These are phyloP conservation scores for Chaetura pelagica DNA, from an alignment of 2,113 vertebrate species.

Conservation along the genomic window DNA sequence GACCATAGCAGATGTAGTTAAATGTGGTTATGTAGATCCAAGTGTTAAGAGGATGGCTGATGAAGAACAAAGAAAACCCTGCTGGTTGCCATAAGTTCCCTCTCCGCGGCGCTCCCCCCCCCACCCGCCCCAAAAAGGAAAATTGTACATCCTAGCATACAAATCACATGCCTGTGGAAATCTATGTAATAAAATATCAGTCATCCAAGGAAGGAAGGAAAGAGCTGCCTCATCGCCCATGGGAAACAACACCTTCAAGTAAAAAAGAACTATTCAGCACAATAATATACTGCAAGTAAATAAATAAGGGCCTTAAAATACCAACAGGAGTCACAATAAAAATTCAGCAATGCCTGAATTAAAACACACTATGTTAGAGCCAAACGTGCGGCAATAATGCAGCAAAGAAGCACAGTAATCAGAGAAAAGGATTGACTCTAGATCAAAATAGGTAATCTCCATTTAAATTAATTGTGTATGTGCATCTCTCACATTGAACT, in stretches of 20 bases:
- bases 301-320: not conserved
- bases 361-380: not conserved
- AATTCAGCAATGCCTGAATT: not conserved
- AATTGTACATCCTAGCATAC: not conserved
- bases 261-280: slow-evolving; percentile 53
- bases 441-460: not conserved
- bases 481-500: not conserved
- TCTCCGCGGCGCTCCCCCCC: too few species aligned
- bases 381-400: not conserved
- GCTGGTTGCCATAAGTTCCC: not conserved
- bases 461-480: not conserved
- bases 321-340: not conserved
- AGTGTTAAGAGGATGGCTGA: slow-evolving; percentile 15
- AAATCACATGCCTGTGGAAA: slow-evolving; percentile 63
- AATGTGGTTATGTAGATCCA: slow-evolving; percentile 15
- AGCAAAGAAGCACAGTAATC: not conserved
- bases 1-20: slow-evolving; percentile 59
- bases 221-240: slow-evolving; percentile 47
- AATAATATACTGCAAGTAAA: not conserved
- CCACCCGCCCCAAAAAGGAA: slow-evolving; percentile 1
- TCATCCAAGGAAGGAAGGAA: slow-evolving; percentile 62
- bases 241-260: slow-evolving; percentile 65
- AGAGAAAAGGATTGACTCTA: not conserved
- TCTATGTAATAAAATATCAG: slow-evolving; percentile 67
- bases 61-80: slow-evolving; percentile 45